Evolutionary conservation across 1,140 invertebrate genomes (phyloP), one percentile per base, ranked within the genome.

Genomic region (Sinonovacula constricta): DNA sequence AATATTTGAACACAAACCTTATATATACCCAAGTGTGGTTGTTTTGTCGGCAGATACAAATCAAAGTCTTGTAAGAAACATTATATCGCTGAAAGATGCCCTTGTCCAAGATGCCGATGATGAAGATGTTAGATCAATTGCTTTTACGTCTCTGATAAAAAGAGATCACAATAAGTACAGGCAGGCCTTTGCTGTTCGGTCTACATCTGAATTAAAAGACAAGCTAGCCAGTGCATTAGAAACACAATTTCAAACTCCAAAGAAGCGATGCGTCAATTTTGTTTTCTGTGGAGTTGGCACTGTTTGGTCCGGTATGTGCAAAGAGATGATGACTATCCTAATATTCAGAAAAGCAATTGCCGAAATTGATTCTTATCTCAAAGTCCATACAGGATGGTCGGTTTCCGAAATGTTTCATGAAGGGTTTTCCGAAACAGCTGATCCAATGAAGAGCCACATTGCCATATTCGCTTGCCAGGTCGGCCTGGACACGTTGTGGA

Each of bases 401-500:
- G 66, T 87, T 15, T 12, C 62, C 10, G 62, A 81, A 12, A 7
- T 0, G 2, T 14, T 12, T 3, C 65, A 71, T 31, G 30, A 68
- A 26, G 53, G 82, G n/a, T 22, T 83, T 1, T 31, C 63, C 1
- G n/a, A n/a, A n/a, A n/a, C n/a, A n/a, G n/a, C n/a, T n/a, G 83
- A 87, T 31, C 83, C 87, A 0, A 54, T 82, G 12, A 65, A 81
- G 22, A 67, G 70, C 15, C 86, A 84, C 56, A 34, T 88, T 22
- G 67, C 82, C 4, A 86, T 86, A 45, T 88, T 88, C 78, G 81
- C 84, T 28, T 85, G 81, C 54, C 86, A 88, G 69, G 78, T 88
- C n/a, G 86, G 57, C 3, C 65, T 87, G 2, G 70, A 65, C 0
- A 36, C 57, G 14, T 12, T 87, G 22, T 88, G 86, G 86, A 63